A percentile compares a stretch with the other conserved stretches of the same genome.
Conservation (phyloP, 2,888 invertebrate species). For the Pammene aurita region DNA sequence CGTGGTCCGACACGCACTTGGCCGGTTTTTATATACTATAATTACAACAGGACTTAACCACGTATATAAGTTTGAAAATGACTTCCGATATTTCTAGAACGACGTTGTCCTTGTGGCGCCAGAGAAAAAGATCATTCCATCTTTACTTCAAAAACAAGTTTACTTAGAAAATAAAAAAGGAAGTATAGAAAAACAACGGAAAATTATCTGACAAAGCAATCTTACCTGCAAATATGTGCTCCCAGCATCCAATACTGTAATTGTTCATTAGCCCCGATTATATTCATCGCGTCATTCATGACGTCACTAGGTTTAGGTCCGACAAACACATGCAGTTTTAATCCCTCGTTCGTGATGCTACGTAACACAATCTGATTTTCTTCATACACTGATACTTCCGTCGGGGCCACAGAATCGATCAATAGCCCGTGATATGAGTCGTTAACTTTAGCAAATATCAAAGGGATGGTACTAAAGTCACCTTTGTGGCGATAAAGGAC, state of each 20-base stretch:
- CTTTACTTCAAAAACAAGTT: too few relatives aligned
- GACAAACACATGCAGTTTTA: conserved; percentile 71
- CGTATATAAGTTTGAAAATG: too few relatives aligned
- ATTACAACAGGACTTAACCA: too few relatives aligned
- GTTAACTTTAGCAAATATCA: conserved; percentile 79
- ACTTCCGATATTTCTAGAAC: too few relatives aligned
- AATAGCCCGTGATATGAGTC: conserved; percentile 82
- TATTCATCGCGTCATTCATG: conserved; percentile 66
- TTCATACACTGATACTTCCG: conserved; percentile 79
- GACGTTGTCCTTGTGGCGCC: too few relatives aligned
- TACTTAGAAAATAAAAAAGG: too few relatives aligned
- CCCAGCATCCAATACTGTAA: conserved; percentile 78
- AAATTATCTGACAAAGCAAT: conserved; percentile 14
- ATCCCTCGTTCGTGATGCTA: conserved; percentile 75
- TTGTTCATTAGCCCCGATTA: conserved; percentile 55
- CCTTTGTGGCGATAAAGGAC: conserved; percentile 74
- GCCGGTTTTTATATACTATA: too few relatives aligned
- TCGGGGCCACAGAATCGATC: conserved; percentile 79
- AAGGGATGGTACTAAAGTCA: conserved; percentile 74
- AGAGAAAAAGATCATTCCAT: too few relatives aligned
- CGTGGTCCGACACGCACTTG: too few relatives aligned
- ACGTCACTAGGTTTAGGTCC: conserved; percentile 71
- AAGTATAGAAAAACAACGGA: too few relatives aligned
- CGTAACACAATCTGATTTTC: conserved; percentile 81
- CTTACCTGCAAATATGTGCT: conserved; percentile 73